Conservation (phyloP, 2,113 vertebrate species). For the Myotis yumanensis region DNA sequence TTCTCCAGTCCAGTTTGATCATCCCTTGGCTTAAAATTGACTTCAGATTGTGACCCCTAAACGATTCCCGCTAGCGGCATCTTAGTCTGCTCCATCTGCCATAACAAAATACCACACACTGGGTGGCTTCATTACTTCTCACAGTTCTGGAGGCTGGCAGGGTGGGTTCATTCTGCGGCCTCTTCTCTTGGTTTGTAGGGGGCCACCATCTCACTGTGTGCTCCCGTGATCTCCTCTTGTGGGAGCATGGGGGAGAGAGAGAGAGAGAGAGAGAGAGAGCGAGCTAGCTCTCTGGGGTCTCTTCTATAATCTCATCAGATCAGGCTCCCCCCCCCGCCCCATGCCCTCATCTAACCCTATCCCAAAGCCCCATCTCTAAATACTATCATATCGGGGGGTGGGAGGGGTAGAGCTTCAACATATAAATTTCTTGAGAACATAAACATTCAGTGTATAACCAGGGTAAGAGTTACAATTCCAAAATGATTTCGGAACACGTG, state of each 20-base stretch:
- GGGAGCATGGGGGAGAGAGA: background rate
- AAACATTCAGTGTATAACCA: background rate
- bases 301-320: background rate
- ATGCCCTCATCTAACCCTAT: background rate
- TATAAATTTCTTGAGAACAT: background rate
- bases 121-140: background rate
- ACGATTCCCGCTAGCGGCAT: background rate
- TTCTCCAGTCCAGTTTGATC: conserved; percentile 34
- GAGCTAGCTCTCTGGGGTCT: background rate
- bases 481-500: conserved; percentile 7
- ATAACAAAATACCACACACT: background rate
- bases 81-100: background rate
- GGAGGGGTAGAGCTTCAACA: background rate
- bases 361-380: background rate
- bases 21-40: background rate
- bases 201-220: background rate
- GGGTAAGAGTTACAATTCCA: background rate
- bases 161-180: background rate
- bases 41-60: background rate
- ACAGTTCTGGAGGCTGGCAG: background rate
- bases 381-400: background rate
- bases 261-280: background rate
- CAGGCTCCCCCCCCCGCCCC: background rate
- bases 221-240: background rate
- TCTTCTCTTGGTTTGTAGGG: background rate